Evolutionary conservation across 2,113 vertebrate genomes (phyloP).

Genomic region (Bufo bufo): DNA sequence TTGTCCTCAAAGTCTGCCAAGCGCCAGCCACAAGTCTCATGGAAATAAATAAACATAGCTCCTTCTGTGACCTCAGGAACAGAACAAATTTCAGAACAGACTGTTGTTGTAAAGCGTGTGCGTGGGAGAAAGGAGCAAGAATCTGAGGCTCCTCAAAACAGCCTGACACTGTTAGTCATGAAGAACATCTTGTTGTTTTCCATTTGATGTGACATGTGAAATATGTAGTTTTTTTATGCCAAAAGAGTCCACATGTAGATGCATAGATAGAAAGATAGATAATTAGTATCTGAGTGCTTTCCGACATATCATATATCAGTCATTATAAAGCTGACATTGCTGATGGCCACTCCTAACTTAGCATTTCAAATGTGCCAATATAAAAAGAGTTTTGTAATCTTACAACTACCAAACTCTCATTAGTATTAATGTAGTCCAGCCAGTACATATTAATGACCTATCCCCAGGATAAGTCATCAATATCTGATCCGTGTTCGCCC

Average conservation of each 20-base stretch:
- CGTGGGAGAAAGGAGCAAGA: conserved; percentile 33
- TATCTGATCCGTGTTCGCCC: too few relatives aligned
- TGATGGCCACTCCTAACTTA: too few relatives aligned
- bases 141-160: conserved; percentile 33
- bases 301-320: too few relatives aligned
- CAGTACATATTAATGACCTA: too few relatives aligned
- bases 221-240: not conserved
- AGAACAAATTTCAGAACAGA: conserved; percentile 56
- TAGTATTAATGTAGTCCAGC: too few relatives aligned
- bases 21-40: conserved; percentile 40
- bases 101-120: conserved; percentile 42
- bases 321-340: too few relatives aligned
- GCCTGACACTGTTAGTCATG: conserved; percentile 28
- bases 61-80: conserved; percentile 53
- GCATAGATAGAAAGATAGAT: not conserved
- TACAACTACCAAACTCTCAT: too few relatives aligned
- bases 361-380: too few relatives aligned
- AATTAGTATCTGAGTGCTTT: not conserved
- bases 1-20: conserved; percentile 55
- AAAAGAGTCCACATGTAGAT: not conserved
- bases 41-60: conserved; percentile 57
- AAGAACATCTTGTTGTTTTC: conserved; percentile 9
- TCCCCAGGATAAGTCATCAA: too few relatives aligned
- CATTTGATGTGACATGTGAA: not conserved
- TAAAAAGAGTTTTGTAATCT: too few relatives aligned